Percentiles rank a stretch among this genome's conserved stretches.
Conservation (phyloP, 2,113 vertebrate species). For the Apaloderma vittatum region DNA sequence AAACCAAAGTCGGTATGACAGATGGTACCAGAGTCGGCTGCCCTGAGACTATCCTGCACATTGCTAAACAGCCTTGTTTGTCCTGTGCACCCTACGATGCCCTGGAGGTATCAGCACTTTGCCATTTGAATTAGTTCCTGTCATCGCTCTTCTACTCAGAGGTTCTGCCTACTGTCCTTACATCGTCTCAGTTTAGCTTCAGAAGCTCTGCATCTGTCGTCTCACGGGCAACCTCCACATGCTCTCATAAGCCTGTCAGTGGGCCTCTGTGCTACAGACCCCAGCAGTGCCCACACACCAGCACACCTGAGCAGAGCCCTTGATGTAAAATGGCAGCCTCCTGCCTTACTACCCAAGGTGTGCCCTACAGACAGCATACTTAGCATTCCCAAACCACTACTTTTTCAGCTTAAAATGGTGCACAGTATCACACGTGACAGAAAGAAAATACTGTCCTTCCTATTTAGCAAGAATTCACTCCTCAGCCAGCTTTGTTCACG, state of each 20-base stretch:
- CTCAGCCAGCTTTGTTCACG: background rate
- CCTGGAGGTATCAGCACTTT: background rate
- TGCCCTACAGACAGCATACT: background rate
- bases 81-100: background rate
- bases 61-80: background rate
- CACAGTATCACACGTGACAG: background rate
- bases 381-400: background rate
- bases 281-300: background rate
- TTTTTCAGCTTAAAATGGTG: background rate
- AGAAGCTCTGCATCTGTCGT: background rate
- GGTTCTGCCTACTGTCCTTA: background rate
- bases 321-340: background rate
- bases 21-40: background rate
- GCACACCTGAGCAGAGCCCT: background rate
- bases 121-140: background rate
- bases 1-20: background rate
- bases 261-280: background rate
- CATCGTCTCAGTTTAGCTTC: background rate
- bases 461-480: background rate
- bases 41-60: background rate
- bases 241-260: background rate
- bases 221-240: background rate
- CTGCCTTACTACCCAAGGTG: accelerated
- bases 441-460: background rate
- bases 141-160: background rate